Percentiles rank a stretch among this genome's conserved stretches.
Evolutionary conservation across 2,888 invertebrate genomes (phyloP).

Genomic region (Lithophane ornitopus): DNA sequence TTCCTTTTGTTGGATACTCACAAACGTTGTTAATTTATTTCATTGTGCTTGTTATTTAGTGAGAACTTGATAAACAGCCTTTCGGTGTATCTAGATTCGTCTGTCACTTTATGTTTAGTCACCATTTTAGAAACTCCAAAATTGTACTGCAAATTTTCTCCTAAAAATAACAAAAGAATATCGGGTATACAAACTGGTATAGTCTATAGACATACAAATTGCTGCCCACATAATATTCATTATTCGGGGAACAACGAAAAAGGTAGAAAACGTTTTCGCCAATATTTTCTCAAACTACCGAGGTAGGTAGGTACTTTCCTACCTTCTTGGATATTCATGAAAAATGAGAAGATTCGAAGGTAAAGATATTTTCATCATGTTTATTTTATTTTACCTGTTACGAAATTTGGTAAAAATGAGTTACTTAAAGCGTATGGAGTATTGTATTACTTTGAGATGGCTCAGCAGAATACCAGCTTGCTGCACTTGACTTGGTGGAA

Average conservation of each 20-base stretch:
- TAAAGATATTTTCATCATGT: conserved; percentile 33
- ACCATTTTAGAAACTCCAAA: background rate
- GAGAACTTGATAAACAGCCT: too few species aligned
- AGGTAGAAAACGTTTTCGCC: conserved; percentile 10
- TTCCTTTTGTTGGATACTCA: too few species aligned
- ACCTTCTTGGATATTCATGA: conserved; percentile 24
- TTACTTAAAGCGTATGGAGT: background rate
- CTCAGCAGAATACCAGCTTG: too few species aligned
- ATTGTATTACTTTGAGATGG: too few species aligned
- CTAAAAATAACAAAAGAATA: background rate
- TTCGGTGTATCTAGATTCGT: too few species aligned
- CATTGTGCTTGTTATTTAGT: too few species aligned
- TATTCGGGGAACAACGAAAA: conserved; percentile 25
- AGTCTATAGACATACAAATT: background rate
- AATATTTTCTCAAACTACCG: conserved; percentile 38
- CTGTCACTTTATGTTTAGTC: too few species aligned
- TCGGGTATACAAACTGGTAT: conserved; percentile 2
- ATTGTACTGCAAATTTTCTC: background rate
- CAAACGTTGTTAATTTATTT: too few species aligned
- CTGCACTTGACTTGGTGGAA: too few species aligned
- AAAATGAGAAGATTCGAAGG: conserved; percentile 30
- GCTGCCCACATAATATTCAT: conserved; percentile 16
- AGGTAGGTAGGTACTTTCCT: too few species aligned
- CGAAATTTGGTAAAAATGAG: conserved; percentile 19
- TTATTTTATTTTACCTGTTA: conserved; percentile 25